Percentiles rank a stretch among this genome's conserved stretches.
These are phyloP conservation scores for Crotalus tigris DNA, from an alignment of 2,113 vertebrate species.

Conservation along the genomic window DNA sequence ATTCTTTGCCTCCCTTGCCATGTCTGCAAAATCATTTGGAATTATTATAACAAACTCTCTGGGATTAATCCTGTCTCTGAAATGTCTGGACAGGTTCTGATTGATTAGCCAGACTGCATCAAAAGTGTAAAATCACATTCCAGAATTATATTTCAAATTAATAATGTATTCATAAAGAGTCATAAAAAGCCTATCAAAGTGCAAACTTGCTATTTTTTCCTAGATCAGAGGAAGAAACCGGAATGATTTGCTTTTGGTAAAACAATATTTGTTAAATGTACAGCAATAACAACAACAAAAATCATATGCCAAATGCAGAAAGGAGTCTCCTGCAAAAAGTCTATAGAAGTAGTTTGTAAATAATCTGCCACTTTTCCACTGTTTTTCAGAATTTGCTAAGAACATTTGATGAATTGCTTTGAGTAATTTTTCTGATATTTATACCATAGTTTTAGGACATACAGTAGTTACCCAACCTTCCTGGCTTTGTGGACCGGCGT, in stretches of 20 bases:
- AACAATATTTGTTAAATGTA: neutral
- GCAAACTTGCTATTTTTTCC: neutral
- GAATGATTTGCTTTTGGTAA: neutral
- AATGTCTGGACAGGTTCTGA: neutral
- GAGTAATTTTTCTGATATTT: constrained; percentile 14
- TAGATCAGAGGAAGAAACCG: too few species aligned
- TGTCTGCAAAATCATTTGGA: neutral
- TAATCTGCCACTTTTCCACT: neutral
- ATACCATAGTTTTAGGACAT: neutral
- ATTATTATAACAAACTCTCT: neutral
- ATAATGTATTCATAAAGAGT: constrained; percentile 5
- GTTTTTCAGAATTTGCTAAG: neutral
- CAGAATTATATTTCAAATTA: constrained; percentile 4
- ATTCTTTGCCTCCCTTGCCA: neutral
- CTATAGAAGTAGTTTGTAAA: neutral
- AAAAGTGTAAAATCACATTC: constrained; percentile 3
- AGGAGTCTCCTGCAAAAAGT: neutral
- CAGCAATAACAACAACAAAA: neutral
- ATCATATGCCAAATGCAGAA: neutral
- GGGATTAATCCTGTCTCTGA: neutral
- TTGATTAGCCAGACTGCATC: neutral
- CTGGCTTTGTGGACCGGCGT: neutral
- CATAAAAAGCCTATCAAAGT: neutral
- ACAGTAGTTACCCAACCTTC: neutral
- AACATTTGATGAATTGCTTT: constrained; percentile 13